Evolutionary conservation across 2,888 invertebrate species (phyloP), one percentile per base, ranked within the genome.

Genomic region (Agriopis aurantiaria): DNA sequence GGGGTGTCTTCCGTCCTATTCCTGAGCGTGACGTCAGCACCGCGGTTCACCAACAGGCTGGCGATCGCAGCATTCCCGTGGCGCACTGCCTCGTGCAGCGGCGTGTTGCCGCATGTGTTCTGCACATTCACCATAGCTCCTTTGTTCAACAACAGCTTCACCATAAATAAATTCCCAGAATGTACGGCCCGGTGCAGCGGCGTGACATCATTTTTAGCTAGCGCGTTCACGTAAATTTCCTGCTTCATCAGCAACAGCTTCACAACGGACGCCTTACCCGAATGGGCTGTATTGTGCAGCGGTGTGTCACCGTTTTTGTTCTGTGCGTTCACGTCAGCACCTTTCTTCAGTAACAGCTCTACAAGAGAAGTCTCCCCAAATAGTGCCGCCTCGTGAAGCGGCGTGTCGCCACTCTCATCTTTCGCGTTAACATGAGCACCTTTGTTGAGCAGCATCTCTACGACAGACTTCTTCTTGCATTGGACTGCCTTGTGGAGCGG

Each of bases 1-100:
- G 80, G 77, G 8, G 77, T 78, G 3, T 69, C 76, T 66, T 48
- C 72, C 68, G 45, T 75, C 69, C 6, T 58, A 64, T 82, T 82
- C 40, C 56, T 68, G 12, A 65, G 66, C 14, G 41, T 68, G 12
- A 71, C 9, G 12, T 58, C 12, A 33, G 58, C 58, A 14, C 58
- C 23, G 8, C n/a, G 48, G 11, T 23, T 10, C 3, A 58, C 46
- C 11, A 58, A 5, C 6, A 46, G 2, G 5, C 3, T n/a, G 9
- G 12, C 8, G 4, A 46, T 7, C 0, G 23, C 11, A 0, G 8
- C 46, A 14, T 58, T 6, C n/a, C 46, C 8, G 8, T 33, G 57
- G n/a, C 58, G 58, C 9, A 46, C 58, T 0, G 58, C 58, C 9
- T 12, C 12, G 46, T 58, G 58, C 3, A 58, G 48, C 9, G 46